A percentile compares a stretch with the other conserved stretches of the same genome.
phyloP scores from a whole-genome alignment of 2,113 vertebrate genomes.

The Solea solea region DNA sequence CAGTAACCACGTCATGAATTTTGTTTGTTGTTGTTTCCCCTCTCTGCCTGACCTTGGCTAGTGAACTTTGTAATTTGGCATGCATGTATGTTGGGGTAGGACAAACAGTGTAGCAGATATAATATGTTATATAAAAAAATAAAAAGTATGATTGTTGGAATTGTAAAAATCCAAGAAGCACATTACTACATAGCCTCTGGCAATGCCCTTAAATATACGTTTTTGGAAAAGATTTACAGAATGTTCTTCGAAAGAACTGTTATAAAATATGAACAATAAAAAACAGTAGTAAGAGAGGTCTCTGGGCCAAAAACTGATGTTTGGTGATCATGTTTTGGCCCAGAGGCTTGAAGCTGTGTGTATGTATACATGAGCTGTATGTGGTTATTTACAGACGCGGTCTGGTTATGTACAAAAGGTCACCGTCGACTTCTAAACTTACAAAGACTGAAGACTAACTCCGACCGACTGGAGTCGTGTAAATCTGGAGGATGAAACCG shows the following conservation, averaged over 20 bases:
- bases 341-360: too few species aligned
- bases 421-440: background rate
- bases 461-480: background rate
- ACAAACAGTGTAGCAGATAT: background rate
- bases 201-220: too few species aligned
- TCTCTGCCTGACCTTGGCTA: slow-evolving; percentile 17
- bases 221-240: too few species aligned
- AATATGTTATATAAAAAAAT: background rate
- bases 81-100: background rate
- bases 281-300: too few species aligned
- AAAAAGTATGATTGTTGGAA: background rate
- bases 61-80: slow-evolving; percentile 37
- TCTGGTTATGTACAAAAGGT: background rate
- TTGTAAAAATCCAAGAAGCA: too few species aligned
- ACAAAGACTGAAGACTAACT: background rate
- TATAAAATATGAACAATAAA: too few species aligned
- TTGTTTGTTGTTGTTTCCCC: slow-evolving; percentile 30
- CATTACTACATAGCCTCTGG: too few species aligned
- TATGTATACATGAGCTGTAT: too few species aligned
- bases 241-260: too few species aligned
- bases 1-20: slow-evolving; percentile 34
- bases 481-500: background rate
- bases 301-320: too few species aligned
- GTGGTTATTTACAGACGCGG: too few species aligned
- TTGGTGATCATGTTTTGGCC: too few species aligned